Evolutionary conservation across 1,140 invertebrate species (phyloP), one percentile per base, ranked within the genome.

Genomic region (Anastrepha obliqua): DNA sequence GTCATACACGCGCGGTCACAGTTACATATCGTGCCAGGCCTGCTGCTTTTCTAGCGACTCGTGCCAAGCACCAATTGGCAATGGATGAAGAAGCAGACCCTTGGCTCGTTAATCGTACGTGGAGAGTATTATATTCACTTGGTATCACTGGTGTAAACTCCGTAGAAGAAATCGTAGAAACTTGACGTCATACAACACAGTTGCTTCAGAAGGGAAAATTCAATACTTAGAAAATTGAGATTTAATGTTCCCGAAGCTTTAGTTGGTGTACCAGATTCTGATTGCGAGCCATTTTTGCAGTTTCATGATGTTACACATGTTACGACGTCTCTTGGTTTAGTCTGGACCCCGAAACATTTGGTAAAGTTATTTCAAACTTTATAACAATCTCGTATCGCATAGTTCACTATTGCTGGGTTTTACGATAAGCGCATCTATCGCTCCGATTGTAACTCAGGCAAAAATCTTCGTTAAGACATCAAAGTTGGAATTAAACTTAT

Each of bases 21-120:
- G 89, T 94, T 6, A 94, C 93, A 0, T 94, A 92, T 88, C 93
- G 93, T 2, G 90, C 89, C 17, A 89, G 89, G 4, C 87, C 86
- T 60, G 91, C 93, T 42, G 90, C 93, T 1, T 93, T 89, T 88
- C 78, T 92, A 29, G 91, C 93, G 0, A 8, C 64, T 93, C 2
- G 89, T 89, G 2, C 92, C 91, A 20, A 85, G 9, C 74, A 62
- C 39, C 70, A 87, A 55, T 60, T 87, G 11, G 70, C 87, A 65
- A 11, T 64, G 2, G 78, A 87, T 55, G 67, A 67, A 17, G 9
- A n/a, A 15, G 15, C 42, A 20, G 47, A n/a, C 13, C 85, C 20
- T 29, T 39, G 81, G 42, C 6, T 85, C 60, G 11, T n/a, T 55
- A 62, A 88, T 62, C 59, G n/a, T 64, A n/a, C 15, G 15, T n/a